These are phyloP conservation scores for Thereva nobilitata DNA, from an alignment of 2,888 invertebrate genomes.

Conservation along the genomic window DNA sequence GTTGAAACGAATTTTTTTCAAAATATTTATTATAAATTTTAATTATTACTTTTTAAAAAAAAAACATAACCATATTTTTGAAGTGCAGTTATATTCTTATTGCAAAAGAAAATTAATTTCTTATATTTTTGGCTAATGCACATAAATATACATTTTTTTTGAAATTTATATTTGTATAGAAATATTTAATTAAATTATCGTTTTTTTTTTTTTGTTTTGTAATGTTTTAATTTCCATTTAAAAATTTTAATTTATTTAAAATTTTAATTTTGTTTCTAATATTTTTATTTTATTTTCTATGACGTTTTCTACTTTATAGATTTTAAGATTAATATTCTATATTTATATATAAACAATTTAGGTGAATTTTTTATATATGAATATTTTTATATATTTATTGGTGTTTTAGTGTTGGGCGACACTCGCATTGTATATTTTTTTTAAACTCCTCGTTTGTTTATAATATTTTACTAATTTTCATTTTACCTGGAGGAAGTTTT, in stretches of 20 bases:
- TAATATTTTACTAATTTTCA: conserved; percentile 15
- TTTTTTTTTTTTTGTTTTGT: not conserved
- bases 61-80: conserved; percentile 26
- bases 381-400: conserved; percentile 36
- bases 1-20: conserved; percentile 12
- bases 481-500: not conserved
- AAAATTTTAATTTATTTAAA: conserved; percentile 18
- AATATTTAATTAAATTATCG: no score
- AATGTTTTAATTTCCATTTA: conserved; percentile 9
- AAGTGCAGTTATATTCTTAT: conserved; percentile 12
- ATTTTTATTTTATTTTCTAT: conserved; percentile 28
- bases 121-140: conserved; percentile 39
- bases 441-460: conserved; percentile 14
- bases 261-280: conserved; percentile 18
- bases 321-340: not conserved
- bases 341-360: conserved; percentile 12
- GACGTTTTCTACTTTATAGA: not conserved
- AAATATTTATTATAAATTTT: conserved; percentile 6
- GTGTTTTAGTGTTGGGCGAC: conserved; percentile 44
- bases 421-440: conserved; percentile 42
- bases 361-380: conserved; percentile 20
- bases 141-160: not conserved
- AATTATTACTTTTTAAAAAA: conserved; percentile 20
- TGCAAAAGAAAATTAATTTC: conserved; percentile 11
- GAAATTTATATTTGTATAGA: no score